A percentile compares a stretch with the other conserved stretches of the same genome.
phyloP scores from a whole-genome alignment of 2,797 vertebrate genomes.

The Euthynnus affinis region DNA sequence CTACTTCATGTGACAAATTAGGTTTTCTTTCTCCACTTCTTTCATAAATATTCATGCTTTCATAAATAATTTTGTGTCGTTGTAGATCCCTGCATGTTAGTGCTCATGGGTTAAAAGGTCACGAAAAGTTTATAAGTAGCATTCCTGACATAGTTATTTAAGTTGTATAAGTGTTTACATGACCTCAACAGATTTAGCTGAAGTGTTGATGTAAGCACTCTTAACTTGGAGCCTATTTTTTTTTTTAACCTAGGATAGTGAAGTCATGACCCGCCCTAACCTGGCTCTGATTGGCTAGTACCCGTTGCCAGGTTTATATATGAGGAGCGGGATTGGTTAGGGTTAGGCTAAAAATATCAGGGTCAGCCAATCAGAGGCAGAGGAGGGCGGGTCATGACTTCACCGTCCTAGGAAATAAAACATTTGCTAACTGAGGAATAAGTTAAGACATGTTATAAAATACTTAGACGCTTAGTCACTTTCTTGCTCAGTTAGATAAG shows the following conservation, averaged over 20 bases:
- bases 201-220: constrained; percentile 12
- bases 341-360: too few relatives aligned
- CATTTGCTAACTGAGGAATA: neutral
- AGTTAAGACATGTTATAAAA: neutral
- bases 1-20: constrained; percentile 52
- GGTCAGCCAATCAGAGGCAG: too few relatives aligned
- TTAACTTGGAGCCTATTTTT: too few relatives aligned
- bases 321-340: too few relatives aligned
- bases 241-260: too few relatives aligned
- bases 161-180: neutral
- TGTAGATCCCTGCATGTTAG: constrained; percentile 31
- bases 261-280: too few relatives aligned
- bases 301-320: too few relatives aligned
- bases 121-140: neutral
- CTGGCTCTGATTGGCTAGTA: too few relatives aligned
- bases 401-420: too few relatives aligned
- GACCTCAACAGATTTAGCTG: neutral
- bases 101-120: constrained; percentile 8
- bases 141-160: constrained; percentile 27
- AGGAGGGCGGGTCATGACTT: too few relatives aligned
- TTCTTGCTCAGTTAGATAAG: neutral
- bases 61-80: constrained; percentile 39
- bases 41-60: constrained; percentile 64
- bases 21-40: constrained; percentile 49
- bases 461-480: neutral